These are phyloP conservation scores for Brachyrhaphis roseni DNA, from an alignment of 2,797 vertebrate species.

Conservation along the genomic window DNA sequence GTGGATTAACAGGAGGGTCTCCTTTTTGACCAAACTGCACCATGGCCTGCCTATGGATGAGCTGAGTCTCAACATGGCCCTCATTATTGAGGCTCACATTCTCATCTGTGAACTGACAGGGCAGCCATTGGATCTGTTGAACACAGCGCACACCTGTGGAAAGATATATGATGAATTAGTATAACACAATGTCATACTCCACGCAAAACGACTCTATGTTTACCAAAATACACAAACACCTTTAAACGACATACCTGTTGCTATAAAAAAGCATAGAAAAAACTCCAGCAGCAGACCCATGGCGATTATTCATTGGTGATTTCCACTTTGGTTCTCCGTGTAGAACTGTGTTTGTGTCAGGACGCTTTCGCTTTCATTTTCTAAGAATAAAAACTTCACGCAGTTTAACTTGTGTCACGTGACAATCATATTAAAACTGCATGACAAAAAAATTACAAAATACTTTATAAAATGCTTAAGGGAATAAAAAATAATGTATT, in stretches of 20 bases:
- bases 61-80: constrained; percentile 43
- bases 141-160: constrained; percentile 56
- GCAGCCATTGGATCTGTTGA: constrained; percentile 69
- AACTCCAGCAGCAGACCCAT: constrained; percentile 56
- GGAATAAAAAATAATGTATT: neutral
- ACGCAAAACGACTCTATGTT: neutral
- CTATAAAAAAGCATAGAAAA: constrained; percentile 33
- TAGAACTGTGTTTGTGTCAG: neutral
- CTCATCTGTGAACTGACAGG: constrained; percentile 79
- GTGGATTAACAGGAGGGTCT: constrained; percentile 65
- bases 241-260: constrained; percentile 43
- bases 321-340: neutral
- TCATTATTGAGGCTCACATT: constrained; percentile 12
- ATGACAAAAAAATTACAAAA: neutral
- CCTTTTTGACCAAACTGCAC: constrained; percentile 77
- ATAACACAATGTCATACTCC: neutral
- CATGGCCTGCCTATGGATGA: constrained; percentile 59
- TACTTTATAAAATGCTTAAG: neutral
- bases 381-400: neutral
- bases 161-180: neutral
- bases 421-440: neutral
- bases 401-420: neutral
- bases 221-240: neutral
- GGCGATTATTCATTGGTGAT: neutral
- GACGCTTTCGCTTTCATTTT: constrained; percentile 78